A percentile compares a stretch with the other conserved stretches of the same genome.
These are phyloP conservation scores for Muscidifurax raptorellus DNA, from an alignment of 1,140 invertebrate genomes.

Conservation along the genomic window DNA sequence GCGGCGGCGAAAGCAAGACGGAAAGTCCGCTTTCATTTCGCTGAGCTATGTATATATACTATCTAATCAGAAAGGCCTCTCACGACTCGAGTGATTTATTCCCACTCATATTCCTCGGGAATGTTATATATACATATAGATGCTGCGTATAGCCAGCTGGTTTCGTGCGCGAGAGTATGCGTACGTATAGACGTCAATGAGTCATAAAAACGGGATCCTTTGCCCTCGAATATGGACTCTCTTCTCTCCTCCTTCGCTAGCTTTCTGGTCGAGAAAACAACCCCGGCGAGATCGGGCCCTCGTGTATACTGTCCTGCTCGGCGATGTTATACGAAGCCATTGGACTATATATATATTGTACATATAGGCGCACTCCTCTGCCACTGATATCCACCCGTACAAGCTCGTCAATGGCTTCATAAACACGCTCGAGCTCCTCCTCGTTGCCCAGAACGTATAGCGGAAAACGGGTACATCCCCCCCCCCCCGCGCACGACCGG, in stretches of 20 bases:
- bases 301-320: background rate
- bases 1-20: background rate
- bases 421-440: background rate
- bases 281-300: background rate
- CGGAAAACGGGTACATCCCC: background rate
- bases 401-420: constrained; percentile 20
- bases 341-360: too few relatives aligned
- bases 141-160: background rate
- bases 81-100: constrained; percentile 27
- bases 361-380: too few relatives aligned
- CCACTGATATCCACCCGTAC: background rate
- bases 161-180: background rate
- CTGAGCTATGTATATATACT: too few relatives aligned
- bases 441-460: background rate
- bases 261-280: background rate
- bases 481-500: too few relatives aligned
- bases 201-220: constrained; percentile 2
- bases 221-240: background rate
- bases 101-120: constrained; percentile 19
- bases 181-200: background rate
- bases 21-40: constrained; percentile 17
- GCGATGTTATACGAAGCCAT: background rate
- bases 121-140: constrained; percentile 33
- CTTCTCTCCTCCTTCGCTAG: background rate
- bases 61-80: background rate